Evolutionary conservation across 2,113 vertebrate genomes (phyloP), one percentile per base, ranked within the genome.

Genomic region (Phainopepla nitens): DNA sequence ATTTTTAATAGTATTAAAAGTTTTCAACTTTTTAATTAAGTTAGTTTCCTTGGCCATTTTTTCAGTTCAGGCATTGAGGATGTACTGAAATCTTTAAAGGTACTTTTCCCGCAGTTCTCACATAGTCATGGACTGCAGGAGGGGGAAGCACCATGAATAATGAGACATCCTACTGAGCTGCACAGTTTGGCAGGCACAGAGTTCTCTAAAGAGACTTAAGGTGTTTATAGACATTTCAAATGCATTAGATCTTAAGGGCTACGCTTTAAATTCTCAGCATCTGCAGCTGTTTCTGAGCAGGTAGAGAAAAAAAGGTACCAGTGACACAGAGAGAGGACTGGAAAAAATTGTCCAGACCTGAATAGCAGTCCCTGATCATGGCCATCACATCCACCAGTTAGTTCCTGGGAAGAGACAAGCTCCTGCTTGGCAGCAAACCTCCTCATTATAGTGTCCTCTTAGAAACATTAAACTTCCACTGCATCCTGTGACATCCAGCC

Each of bases 221-320:
- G 95, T 96, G 95, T 94, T 96, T 97, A 97, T 91, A 78, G 93
- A 78, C 83, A 64, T 78, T 92, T 91, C 73, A 71, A 29, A 72
- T 56, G 19, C 0, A 0, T 47, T 6, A 84, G 72, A 91, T 89
- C 89, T 84, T 51, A 78, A 84, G 24, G 76, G 84, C 51, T 50
- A 25, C 2, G 5, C 60, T 94, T 89, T 71, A 78, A 70, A 78
- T 56, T 71, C 75, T 70, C 79, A 50, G 58, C 61, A 65, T 57
- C 64, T 56, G 80, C 88, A 89, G 89, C 79, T 69, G 29, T 90
- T 90, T 81, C 64, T 0, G 21, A 90, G 79, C 54, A 90, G 79
- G 72, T 53, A 61, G 57, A 75, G 92, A 79, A 53, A 69, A n/a
- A 93, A 69, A 79, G 6, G 33, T 24, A 41, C 22, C 1, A 8